Evolutionary conservation across 2,888 invertebrate genomes (phyloP).

Genomic region (Lycaena phlaeas): DNA sequence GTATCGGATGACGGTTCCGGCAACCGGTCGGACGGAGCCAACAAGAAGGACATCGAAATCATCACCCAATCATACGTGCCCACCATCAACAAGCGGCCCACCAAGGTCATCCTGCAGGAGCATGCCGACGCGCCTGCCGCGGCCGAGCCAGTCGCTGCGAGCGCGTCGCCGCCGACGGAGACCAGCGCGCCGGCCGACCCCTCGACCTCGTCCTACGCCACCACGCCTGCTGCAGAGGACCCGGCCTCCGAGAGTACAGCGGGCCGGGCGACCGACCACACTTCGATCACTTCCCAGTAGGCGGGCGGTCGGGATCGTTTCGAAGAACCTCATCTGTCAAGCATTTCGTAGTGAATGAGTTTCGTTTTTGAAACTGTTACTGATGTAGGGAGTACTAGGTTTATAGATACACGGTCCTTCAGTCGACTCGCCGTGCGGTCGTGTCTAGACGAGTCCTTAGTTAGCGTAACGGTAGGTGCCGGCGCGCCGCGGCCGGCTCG

Average conservation of each 20-base stretch:
- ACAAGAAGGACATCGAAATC: slow-evolving; percentile 53
- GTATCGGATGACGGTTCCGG: slow-evolving; percentile 40
- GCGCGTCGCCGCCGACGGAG: too few species aligned
- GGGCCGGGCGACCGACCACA: too few species aligned
- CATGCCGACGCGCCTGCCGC: slow-evolving; percentile 19
- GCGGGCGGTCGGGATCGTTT: slow-evolving; percentile 19
- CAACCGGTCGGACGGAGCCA: slow-evolving; percentile 32
- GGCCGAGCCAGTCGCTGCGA: slow-evolving; percentile 11
- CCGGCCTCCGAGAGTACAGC: too few species aligned
- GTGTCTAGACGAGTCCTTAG: slow-evolving; percentile 11
- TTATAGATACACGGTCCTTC: slow-evolving; percentile 39
- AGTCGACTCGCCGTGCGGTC: slow-evolving; percentile 25
- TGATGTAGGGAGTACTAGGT: slow-evolving; percentile 62
- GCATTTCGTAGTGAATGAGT: slow-evolving; percentile 64
- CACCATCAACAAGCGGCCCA: slow-evolving; percentile 47
- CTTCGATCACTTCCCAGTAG: slow-evolving; percentile 30
- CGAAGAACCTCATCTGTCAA: slow-evolving; percentile 54
- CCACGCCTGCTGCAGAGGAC: too few species aligned
- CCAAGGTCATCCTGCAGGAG: slow-evolving; percentile 48
- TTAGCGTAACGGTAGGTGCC: slow-evolving; percentile 40
- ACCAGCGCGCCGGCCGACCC: background rate
- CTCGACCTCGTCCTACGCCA: background rate
- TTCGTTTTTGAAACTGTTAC: slow-evolving; percentile 64
- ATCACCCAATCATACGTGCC: slow-evolving; percentile 57
- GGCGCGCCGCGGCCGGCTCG: slow-evolving; percentile 30